phyloP scores from a whole-genome alignment of 2,113 vertebrate genomes.

The Myxocyprinus asiaticus region DNA sequence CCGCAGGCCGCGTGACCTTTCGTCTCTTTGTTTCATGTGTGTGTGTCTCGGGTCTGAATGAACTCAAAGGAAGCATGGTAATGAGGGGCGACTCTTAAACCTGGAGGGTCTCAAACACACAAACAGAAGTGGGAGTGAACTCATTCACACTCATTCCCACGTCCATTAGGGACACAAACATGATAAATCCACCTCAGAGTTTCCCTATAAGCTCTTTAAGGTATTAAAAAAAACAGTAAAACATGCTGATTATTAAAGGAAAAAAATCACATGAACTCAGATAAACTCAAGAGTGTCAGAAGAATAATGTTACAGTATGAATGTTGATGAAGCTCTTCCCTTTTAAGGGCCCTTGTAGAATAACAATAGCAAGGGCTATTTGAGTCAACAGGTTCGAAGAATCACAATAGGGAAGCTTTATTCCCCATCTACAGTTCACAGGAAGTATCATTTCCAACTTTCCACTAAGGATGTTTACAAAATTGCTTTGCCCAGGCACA shows the following conservation, averaged over 20 bases:
- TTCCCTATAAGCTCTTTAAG: not conserved
- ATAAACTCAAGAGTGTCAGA: not conserved
- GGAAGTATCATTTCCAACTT: slow-evolving; percentile 8
- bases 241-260: not conserved
- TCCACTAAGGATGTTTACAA: not conserved
- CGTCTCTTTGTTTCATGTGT: slow-evolving; percentile 15
- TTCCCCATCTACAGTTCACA: not conserved
- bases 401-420: not conserved
- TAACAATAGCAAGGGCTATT: slow-evolving; percentile 34
- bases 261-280: not conserved
- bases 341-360: slow-evolving; percentile 26
- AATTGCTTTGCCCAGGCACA: not conserved
- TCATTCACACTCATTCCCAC: slow-evolving; percentile 2
- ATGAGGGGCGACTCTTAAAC: not conserved
- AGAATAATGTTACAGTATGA: slow-evolving; percentile 23
- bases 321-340: slow-evolving; percentile 23
- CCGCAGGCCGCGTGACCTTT: slow-evolving; percentile 24
- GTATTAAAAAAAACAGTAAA: not conserved
- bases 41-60: not conserved
- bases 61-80: not conserved
- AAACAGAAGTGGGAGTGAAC: slow-evolving; percentile 3
- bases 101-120: slow-evolving; percentile 1
- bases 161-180: not conserved
- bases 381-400: slow-evolving; percentile 9
- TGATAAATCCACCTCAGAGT: not conserved